phyloP scores from a whole-genome alignment of 2,888 invertebrate genomes.

The Oscheius sp. region DNA sequence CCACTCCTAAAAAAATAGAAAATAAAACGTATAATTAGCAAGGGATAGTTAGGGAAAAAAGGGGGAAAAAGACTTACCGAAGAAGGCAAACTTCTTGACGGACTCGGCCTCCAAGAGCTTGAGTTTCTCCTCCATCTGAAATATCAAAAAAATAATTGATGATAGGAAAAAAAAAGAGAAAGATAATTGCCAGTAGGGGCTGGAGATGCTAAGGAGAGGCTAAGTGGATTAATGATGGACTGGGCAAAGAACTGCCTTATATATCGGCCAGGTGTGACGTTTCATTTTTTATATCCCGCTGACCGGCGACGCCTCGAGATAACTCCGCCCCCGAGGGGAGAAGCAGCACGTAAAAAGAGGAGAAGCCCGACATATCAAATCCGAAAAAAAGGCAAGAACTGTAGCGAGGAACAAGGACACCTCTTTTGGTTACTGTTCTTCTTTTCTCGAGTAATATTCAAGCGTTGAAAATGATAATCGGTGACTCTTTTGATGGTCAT shows the following conservation, averaged over 20 bases:
- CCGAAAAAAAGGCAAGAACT: no score
- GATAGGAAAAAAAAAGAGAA: slow-evolving; percentile 2
- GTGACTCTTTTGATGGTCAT: not conserved
- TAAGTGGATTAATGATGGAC: slow-evolving; percentile 36
- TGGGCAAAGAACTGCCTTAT: slow-evolving; percentile 32
- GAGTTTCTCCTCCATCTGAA: slow-evolving; percentile 56
- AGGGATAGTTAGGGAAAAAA: not conserved
- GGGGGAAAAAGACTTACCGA: slow-evolving; percentile 42
- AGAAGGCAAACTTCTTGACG: slow-evolving; percentile 70
- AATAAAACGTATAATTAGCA: not conserved
- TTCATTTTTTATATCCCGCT: slow-evolving; percentile 36
- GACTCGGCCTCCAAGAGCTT: slow-evolving; percentile 66
- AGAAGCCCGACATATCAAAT: not conserved
- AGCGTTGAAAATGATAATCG: not conserved
- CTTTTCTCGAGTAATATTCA: no score
- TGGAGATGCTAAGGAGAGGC: slow-evolving; percentile 8
- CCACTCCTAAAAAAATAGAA: slow-evolving; percentile 37
- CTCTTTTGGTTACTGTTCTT: not conserved
- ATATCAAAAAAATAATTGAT: not conserved
- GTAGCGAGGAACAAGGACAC: not conserved
- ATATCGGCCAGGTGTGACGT: slow-evolving; percentile 38
- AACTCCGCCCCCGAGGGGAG: slow-evolving; percentile 28
- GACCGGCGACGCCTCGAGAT: slow-evolving; percentile 36
- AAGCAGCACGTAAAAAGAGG: not conserved
- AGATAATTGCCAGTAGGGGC: not conserved